Conservation (phyloP, 2,113 vertebrate species). For the Vidua macroura region DNA sequence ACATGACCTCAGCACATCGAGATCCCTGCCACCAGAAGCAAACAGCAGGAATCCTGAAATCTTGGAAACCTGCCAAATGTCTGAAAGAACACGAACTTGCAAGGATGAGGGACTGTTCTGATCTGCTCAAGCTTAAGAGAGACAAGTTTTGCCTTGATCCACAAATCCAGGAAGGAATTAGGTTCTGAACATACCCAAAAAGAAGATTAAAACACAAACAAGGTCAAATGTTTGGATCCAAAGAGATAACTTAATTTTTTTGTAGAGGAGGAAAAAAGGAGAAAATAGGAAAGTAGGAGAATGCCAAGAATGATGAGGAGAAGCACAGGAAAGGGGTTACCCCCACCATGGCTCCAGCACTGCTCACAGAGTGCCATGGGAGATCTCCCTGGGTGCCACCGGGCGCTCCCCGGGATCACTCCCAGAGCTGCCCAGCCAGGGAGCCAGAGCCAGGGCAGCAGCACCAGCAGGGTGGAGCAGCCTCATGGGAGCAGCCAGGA, state of each 20-base stretch:
- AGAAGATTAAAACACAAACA: fast-evolving
- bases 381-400: neutral
- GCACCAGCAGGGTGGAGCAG: neutral
- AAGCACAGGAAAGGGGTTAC: neutral
- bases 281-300: neutral
- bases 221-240: neutral
- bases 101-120: neutral
- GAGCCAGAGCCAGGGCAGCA: neutral
- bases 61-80: neutral
- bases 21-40: neutral
- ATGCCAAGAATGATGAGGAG: neutral
- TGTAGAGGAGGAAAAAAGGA: fast-evolving
- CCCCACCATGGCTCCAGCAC: neutral
- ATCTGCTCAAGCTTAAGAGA: neutral
- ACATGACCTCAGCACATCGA: neutral
- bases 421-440: neutral
- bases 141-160: neutral
- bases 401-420: fast-evolving
- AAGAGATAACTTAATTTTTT: fast-evolving
- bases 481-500: neutral
- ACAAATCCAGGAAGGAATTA: neutral
- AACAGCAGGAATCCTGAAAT: neutral
- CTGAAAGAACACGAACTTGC: neutral
- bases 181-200: neutral
- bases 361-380: neutral